Evolutionary conservation across 1,140 invertebrate species (phyloP), one percentile per base, ranked within the genome.

Genomic region (Neodiprion lecontei): DNA sequence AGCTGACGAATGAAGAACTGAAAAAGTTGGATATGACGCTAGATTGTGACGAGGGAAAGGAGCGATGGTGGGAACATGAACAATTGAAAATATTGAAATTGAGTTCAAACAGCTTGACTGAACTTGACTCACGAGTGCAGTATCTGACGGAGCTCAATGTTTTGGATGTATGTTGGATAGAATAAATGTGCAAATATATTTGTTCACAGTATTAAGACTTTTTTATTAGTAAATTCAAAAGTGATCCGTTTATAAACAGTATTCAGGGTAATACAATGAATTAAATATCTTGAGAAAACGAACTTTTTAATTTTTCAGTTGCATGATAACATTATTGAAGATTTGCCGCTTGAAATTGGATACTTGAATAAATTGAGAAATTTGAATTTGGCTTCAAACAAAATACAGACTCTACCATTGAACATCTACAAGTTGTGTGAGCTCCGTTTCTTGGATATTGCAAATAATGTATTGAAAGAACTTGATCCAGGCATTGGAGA

Each of bases 41-140:
- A 9, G 93, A 95, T 81, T 92, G 94, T 77, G 90, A 92, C 76
- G 91, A 93, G 65, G 90, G 91, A 50, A 89, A 90, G 66, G 91
- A 91, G 74, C 90, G 91, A 68, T 98, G 96, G 96, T 97, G 96
- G 96, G 95, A 95, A 84, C 91, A 94, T 80, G 92, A 94, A 77
- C 91, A 94, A 2, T 85, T 97, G 7, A 94, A 91, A 69, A 92
- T 92, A 80, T 89, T 97, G 72, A 95, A 97, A 83, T 88, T 97
- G 49, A 95, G 95, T 76, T 96, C 92, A 5, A 97, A 97, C 83
- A 89, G 90, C 53, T 86, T 97, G 69, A 90, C 89, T 68, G 82
- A 82, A 66, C 86, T 97, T 72, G 92, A 94, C 74, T 85, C 91
- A 40, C 90, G 94, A 81, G 91, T 97, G 76, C 90, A 90, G 76